Percentiles rank a stretch among this genome's conserved stretches.
Conservation (phyloP, 2,113 vertebrate species). For the Thermophis baileyi region DNA sequence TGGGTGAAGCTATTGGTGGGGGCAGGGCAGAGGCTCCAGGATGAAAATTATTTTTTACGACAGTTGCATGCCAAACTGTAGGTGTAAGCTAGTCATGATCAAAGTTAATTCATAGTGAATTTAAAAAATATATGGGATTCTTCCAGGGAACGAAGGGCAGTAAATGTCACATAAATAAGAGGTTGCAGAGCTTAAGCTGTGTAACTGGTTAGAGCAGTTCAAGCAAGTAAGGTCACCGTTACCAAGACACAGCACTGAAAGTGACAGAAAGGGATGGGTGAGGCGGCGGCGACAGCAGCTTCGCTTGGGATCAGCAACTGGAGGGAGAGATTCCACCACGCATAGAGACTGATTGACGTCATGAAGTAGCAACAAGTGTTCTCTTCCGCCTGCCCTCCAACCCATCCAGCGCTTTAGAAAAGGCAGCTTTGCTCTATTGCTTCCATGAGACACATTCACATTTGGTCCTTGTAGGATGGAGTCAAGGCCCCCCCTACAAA, state of each 20-base stretch:
- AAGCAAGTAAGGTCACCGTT: neutral
- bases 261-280: neutral
- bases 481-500: neutral
- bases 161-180: constrained; percentile 10
- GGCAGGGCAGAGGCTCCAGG: neutral
- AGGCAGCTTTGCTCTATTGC: constrained; percentile 25
- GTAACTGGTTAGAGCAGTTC: neutral
- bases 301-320: neutral
- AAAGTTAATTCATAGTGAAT: neutral
- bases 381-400: neutral
- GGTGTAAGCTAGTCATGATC: neutral
- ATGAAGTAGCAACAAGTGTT: neutral
- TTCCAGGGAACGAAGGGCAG: neutral
- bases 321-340: neutral
- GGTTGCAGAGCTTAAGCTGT: neutral
- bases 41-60: neutral
- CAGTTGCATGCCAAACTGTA: neutral
- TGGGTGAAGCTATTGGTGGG: neutral
- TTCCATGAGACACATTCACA: constrained; percentile 11
- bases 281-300: neutral
- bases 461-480: neutral
- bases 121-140: neutral
- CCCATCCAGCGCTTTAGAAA: neutral
- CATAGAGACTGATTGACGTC: neutral
- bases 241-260: neutral